A percentile compares a stretch with the other conserved stretches of the same genome.
Conservation (phyloP, 1,140 invertebrate species). For the Trachymyrmex cornetzi region DNA sequence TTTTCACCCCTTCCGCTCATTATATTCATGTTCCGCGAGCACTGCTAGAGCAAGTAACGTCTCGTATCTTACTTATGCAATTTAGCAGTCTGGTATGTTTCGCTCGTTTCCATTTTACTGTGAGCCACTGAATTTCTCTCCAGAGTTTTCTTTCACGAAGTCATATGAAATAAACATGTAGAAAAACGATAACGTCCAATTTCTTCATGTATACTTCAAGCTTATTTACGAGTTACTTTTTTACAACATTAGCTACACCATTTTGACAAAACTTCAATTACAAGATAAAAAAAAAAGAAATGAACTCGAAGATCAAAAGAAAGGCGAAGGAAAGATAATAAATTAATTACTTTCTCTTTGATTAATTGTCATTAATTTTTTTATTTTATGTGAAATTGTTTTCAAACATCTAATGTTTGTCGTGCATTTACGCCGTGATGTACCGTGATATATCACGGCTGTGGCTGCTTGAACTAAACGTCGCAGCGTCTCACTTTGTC, state of each 20-base stretch:
- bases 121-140: conserved; percentile 13
- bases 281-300: background rate
- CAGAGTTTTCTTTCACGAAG: background rate
- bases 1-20: conserved; percentile 74
- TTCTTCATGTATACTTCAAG: background rate
- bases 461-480: conserved; percentile 67
- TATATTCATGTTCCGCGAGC: conserved; percentile 37
- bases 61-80: conserved; percentile 50
- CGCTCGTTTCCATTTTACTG: background rate
- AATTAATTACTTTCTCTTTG: conserved; percentile 13
- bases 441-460: background rate
- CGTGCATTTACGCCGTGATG: conserved; percentile 7
- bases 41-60: conserved; percentile 50
- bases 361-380: conserved; percentile 14
- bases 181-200: background rate
- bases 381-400: background rate
- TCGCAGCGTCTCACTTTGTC: conserved; percentile 45
- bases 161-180: background rate
- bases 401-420: background rate
- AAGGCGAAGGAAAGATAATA: background rate
- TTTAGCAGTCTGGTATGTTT: conserved; percentile 31
- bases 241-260: background rate
- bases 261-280: background rate
- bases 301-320: background rate
- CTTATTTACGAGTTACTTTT: background rate